A percentile compares a stretch with the other conserved stretches of the same genome.
Conservation (phyloP, 2,113 vertebrate species). For the Hyla sarda region DNA sequence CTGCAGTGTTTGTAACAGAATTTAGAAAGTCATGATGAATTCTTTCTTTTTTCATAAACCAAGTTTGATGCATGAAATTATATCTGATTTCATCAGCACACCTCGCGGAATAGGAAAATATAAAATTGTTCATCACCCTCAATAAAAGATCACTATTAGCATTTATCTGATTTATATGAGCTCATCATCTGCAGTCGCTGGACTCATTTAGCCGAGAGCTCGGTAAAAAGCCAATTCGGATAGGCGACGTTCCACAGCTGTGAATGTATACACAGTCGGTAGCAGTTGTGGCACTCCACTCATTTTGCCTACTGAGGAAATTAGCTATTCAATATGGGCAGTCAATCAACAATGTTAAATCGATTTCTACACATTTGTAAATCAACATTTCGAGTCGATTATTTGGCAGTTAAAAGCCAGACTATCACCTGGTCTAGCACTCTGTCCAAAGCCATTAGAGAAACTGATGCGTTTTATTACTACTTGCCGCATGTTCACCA, state of each 20-base stretch:
- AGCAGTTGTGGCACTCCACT: background rate
- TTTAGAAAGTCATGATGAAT: constrained; percentile 10
- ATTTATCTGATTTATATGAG: background rate
- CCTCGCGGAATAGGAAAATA: background rate
- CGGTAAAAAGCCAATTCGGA: background rate
- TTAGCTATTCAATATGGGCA: background rate
- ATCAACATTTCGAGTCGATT: constrained; percentile 30
- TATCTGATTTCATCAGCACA: constrained; percentile 5
- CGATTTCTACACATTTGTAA: constrained; percentile 20
- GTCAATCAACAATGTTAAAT: background rate
- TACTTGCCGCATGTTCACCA: constrained; percentile 75
- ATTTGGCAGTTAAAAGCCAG: background rate
- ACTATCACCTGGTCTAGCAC: constrained; percentile 15
- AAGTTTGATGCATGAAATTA: background rate
- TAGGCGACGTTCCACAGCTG: background rate
- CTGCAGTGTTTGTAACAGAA: background rate
- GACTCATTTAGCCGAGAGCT: background rate
- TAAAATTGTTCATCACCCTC: background rate
- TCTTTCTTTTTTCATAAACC: background rate
- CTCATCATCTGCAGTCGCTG: background rate
- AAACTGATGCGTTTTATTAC: constrained; percentile 62
- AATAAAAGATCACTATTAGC: background rate
- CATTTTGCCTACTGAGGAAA: constrained; percentile 13
- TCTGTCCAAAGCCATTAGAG: constrained; percentile 38
- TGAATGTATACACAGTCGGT: background rate